phyloP scores from a whole-genome alignment of 2,797 vertebrate genomes.

The Acanthornis magna region DNA sequence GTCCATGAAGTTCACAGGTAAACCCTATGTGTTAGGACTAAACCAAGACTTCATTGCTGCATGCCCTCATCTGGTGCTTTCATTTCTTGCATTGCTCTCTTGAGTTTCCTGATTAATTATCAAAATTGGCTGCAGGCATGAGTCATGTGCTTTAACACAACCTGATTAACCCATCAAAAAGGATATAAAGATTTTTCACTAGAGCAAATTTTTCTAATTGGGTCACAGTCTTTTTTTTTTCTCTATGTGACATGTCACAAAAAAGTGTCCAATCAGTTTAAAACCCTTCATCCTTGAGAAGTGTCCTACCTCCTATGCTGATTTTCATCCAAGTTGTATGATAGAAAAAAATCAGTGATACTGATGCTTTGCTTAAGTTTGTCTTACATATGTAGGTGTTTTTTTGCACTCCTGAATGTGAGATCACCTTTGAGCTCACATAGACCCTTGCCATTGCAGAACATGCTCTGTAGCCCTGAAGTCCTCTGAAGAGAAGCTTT shows the following conservation, averaged over 20 bases:
- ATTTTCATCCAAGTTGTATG: neutral
- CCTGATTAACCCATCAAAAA: constrained; percentile 12
- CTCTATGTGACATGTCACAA: neutral
- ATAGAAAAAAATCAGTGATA: neutral
- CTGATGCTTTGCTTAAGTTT: neutral
- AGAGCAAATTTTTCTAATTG: neutral
- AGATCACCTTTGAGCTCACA: neutral
- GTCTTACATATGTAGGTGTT: neutral
- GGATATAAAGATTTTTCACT: neutral
- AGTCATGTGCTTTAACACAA: neutral
- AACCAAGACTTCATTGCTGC: neutral
- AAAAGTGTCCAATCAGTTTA: neutral
- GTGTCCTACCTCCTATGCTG: neutral
- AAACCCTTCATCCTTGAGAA: neutral
- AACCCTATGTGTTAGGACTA: neutral
- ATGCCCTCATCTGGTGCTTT: neutral
- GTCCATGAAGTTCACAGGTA: neutral
- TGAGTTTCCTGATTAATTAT: constrained; percentile 15
- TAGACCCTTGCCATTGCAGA: neutral
- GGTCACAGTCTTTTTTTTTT: neutral
- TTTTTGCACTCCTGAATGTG: neutral
- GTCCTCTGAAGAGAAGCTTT: neutral
- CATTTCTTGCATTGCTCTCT: neutral
- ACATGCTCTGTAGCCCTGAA: neutral
- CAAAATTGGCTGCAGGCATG: neutral